Evolutionary conservation across 2,113 vertebrate genomes (phyloP).

Genomic region (Ciconia boyciana): DNA sequence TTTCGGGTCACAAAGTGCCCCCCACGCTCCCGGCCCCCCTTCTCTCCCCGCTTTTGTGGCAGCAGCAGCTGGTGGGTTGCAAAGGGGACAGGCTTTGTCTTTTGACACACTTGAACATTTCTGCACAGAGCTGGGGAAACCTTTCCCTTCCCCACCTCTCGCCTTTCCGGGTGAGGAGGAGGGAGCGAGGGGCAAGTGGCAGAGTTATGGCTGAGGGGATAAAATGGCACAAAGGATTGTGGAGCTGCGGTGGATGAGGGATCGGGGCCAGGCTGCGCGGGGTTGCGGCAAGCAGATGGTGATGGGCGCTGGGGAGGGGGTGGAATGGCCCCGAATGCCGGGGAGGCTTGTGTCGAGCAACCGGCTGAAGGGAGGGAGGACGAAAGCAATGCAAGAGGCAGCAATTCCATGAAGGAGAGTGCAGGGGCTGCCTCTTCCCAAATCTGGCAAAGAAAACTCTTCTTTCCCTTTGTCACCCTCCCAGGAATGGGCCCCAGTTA

Average conservation of each 20-base stretch:
- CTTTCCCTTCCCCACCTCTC: conserved; percentile 32
- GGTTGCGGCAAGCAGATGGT: conserved; percentile 32
- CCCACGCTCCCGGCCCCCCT: conserved; percentile 40
- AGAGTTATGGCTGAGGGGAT: not conserved
- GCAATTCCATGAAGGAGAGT: not conserved
- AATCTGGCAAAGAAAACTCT: not conserved
- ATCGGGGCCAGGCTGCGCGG: not conserved
- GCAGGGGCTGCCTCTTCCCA: not conserved
- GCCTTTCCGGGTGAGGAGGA: not conserved
- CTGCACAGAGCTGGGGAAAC: conserved; percentile 53
- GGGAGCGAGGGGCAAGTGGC: not conserved
- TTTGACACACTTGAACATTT: conserved; percentile 68
- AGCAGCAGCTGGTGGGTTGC: conserved; percentile 71
- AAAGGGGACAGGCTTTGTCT: conserved; percentile 63
- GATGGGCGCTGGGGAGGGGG: not conserved
- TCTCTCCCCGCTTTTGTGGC: conserved; percentile 51
- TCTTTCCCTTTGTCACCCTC: not conserved
- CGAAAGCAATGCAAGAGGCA: not conserved
- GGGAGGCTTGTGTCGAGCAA: not conserved
- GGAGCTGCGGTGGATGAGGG: not conserved
- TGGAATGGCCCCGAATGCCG: not conserved
- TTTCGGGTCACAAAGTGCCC: conserved; percentile 71
- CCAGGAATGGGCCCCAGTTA: not conserved
- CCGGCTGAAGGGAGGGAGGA: not conserved
- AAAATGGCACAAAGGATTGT: conserved; percentile 20